A percentile compares a stretch with the other conserved stretches of the same genome.
Conservation (phyloP, 92 coral and sea anemone genomes). For the Diadumene lineata region DNA sequence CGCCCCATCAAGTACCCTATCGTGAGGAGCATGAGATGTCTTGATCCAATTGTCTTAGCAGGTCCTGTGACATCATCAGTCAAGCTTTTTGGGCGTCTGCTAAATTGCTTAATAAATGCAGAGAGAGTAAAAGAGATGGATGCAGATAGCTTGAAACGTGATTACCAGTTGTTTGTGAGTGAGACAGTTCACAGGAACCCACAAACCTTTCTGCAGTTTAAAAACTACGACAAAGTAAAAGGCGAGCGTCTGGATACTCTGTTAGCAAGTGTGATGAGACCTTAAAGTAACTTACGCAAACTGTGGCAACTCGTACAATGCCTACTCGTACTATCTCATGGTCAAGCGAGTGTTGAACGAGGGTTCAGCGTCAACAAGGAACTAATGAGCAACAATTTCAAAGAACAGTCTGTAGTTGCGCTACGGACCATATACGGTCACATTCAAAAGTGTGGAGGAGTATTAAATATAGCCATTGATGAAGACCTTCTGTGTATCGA, state of each 20-base stretch:
- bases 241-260: conserved; percentile 45
- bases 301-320: conserved; percentile 58
- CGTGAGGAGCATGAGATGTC: no score
- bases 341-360: no score
- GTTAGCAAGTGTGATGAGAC: conserved; percentile 40
- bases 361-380: no score
- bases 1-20: conserved; percentile 61
- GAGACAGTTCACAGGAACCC: conserved; percentile 54
- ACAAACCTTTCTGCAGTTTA: conserved; percentile 33
- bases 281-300: conserved; percentile 46
- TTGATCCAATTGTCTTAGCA: conserved; percentile 64
- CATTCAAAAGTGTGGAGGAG: no score
- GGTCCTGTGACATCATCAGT: conserved; percentile 53
- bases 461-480: conserved; percentile 53
- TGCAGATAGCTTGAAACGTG: conserved; percentile 41
- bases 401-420: no score
- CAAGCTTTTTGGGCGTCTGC: conserved; percentile 58
- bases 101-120: conserved; percentile 49
- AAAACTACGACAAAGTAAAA: conserved; percentile 43
- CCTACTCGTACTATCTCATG: conserved; percentile 60
- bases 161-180: conserved; percentile 49
- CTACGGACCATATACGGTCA: no score
- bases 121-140: conserved; percentile 33
- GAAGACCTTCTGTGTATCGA: no score
- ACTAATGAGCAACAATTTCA: no score